Conservation (phyloP, 1,140 invertebrate genomes). For the Halictus rubicundus region DNA sequence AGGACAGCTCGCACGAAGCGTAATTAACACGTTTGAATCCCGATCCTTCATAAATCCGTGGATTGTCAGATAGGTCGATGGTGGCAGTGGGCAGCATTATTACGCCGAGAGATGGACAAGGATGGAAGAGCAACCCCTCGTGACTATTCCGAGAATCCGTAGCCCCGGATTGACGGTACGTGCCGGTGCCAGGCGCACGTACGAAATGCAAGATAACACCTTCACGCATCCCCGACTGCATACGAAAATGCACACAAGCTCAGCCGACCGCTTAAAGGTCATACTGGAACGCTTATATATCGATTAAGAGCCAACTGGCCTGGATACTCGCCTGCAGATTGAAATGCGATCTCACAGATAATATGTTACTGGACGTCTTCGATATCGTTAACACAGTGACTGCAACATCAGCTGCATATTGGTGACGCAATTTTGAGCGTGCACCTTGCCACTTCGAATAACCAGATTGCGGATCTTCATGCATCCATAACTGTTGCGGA, state of each 20-base stretch:
- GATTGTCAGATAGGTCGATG: conserved; percentile 1
- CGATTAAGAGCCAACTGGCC: conserved; percentile 53
- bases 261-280: conserved; percentile 38
- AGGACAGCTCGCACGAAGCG: neutral
- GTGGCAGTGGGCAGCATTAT: conserved; percentile 39
- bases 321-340: conserved; percentile 27
- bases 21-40: neutral
- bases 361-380: neutral
- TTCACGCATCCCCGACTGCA: conserved; percentile 47
- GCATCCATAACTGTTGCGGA: too few relatives aligned
- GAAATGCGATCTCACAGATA: conserved; percentile 2
- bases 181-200: conserved; percentile 58
- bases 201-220: conserved; percentile 59
- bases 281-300: conserved; percentile 45
- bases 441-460: too few relatives aligned
- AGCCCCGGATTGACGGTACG: conserved; percentile 55
- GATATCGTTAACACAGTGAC: neutral
- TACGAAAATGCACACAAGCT: conserved; percentile 40
- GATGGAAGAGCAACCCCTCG: conserved; percentile 17
- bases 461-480: too few relatives aligned
- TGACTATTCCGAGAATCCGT: conserved; percentile 54
- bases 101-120: conserved; percentile 40
- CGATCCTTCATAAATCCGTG: conserved; percentile 6
- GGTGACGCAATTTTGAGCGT: too few relatives aligned
- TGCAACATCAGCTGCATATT: neutral